Conservation (phyloP, 2,888 invertebrate species). For the Idaea aversata region DNA sequence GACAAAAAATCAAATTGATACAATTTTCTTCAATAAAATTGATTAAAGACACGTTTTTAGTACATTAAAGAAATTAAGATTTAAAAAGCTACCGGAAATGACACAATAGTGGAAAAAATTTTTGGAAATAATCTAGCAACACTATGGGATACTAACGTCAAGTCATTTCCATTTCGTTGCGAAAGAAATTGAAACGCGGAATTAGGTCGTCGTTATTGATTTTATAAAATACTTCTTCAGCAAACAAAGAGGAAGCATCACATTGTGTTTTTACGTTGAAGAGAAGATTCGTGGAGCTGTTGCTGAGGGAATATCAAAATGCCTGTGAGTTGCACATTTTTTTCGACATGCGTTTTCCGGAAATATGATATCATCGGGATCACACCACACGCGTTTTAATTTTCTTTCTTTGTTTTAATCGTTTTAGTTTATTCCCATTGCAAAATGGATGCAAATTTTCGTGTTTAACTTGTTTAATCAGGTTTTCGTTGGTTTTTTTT, state of each 20-base stretch:
- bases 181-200: constrained; percentile 52
- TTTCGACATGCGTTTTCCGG: constrained; percentile 54
- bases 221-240: constrained; percentile 59
- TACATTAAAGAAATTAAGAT: not conserved
- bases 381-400: constrained; percentile 7
- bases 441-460: constrained; percentile 7
- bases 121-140: constrained; percentile 34
- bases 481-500: constrained; percentile 2
- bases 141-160: constrained; percentile 41
- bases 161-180: constrained; percentile 52
- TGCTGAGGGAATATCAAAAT: constrained; percentile 48
- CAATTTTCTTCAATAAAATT: too few species aligned
- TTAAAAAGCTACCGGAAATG: constrained; percentile 12
- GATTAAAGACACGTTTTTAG: not conserved
- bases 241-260: constrained; percentile 53
- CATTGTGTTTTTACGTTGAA: constrained; percentile 36
- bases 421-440: constrained; percentile 7
- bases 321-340: constrained; percentile 60
- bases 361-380: constrained; percentile 32
- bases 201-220: constrained; percentile 73
- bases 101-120: not conserved
- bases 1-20: not conserved
- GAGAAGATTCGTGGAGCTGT: not conserved
- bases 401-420: constrained; percentile 12
- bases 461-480: not conserved